Evolutionary conservation across 2,113 vertebrate genomes (phyloP).

Genomic region (Ptyas mucosa): DNA sequence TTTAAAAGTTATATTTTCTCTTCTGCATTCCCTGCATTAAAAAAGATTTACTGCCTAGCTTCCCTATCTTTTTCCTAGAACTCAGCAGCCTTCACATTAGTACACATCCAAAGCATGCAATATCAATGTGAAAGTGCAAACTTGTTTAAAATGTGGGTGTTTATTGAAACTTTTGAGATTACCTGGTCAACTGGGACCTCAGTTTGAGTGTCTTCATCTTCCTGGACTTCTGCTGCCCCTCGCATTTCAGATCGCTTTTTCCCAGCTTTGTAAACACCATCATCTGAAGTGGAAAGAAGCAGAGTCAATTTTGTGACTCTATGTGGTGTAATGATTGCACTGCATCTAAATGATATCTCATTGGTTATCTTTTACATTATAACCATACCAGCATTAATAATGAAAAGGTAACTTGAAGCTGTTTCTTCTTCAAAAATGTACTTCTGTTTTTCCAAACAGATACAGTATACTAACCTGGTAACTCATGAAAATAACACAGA

Average conservation of each 20-base stretch:
- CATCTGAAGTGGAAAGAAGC: conserved; percentile 61
- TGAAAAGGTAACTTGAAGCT: background rate
- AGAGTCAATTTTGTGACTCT: conserved; percentile 77
- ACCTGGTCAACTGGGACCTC: conserved; percentile 80
- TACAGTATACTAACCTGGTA: background rate
- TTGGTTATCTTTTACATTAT: conserved; percentile 14
- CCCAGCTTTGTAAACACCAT: conserved; percentile 74
- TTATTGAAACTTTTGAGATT: conserved; percentile 27
- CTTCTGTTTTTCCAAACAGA: background rate
- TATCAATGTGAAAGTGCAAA: background rate
- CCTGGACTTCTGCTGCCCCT: conserved; percentile 72
- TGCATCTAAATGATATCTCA: conserved; percentile 38
- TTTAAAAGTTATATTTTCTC: background rate
- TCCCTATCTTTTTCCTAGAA: background rate
- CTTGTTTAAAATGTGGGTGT: conserved; percentile 27
- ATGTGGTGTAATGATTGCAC: conserved; percentile 67
- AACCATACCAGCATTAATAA: background rate
- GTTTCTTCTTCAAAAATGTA: background rate
- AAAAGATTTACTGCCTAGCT: background rate
- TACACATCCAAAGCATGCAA: background rate
- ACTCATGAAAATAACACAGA: background rate
- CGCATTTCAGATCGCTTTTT: conserved; percentile 66
- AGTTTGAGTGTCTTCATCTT: conserved; percentile 70
- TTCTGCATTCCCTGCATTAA: background rate
- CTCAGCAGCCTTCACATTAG: background rate